phyloP scores from a whole-genome alignment of 2,797 vertebrate genomes.

The Pseudochirops cupreus region DNA sequence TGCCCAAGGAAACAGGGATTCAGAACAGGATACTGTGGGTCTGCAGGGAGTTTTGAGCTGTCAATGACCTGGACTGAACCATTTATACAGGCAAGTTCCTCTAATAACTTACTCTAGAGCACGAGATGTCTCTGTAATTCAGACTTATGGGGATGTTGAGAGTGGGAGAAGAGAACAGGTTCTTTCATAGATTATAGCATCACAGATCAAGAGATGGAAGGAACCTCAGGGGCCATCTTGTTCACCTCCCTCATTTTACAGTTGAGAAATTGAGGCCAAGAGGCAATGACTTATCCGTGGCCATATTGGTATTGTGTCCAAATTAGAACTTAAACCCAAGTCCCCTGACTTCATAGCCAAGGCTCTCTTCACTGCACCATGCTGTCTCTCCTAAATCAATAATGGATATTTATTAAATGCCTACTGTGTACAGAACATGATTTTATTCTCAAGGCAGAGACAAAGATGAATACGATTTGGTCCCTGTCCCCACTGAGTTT shows the following conservation, averaged over 20 bases:
- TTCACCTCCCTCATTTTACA: background rate
- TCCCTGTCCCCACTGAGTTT: background rate
- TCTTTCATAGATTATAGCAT: background rate
- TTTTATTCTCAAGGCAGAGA: background rate
- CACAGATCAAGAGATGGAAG: background rate
- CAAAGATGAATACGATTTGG: background rate
- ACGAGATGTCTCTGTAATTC: background rate
- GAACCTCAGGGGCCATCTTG: background rate
- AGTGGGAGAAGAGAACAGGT: background rate
- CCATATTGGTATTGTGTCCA: background rate
- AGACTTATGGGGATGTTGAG: background rate
- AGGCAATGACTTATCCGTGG: background rate
- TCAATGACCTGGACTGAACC: conserved; percentile 16
- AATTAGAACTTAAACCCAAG: background rate
- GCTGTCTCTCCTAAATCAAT: background rate
- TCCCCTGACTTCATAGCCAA: background rate
- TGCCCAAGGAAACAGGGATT: conserved; percentile 42
- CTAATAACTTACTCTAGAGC: background rate
- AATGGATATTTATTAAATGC: background rate
- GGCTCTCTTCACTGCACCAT: background rate
- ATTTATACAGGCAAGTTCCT: background rate
- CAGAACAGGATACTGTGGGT: conserved; percentile 9
- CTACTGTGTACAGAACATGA: background rate
- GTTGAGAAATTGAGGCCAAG: background rate
- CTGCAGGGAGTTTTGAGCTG: conserved; percentile 28